These are phyloP conservation scores for Phyto melanocephala DNA, from an alignment of 2,888 invertebrate species.

Conservation along the genomic window DNA sequence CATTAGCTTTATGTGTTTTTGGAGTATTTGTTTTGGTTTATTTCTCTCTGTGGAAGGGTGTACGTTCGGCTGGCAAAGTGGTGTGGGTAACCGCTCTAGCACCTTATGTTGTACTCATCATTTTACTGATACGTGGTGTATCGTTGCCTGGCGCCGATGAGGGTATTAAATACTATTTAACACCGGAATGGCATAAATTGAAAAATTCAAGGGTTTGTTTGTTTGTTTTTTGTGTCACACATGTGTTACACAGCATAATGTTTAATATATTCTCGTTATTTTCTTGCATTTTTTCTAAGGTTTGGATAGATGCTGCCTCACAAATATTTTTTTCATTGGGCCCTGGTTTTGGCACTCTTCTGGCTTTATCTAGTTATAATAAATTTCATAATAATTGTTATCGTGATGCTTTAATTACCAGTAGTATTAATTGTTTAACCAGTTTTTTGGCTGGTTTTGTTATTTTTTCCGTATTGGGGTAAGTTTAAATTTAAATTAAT, in stretches of 20 bases:
- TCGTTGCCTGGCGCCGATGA: slow-evolving; percentile 91
- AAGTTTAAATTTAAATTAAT: slow-evolving; percentile 66
- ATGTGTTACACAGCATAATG: neutral
- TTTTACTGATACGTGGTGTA: slow-evolving; percentile 89
- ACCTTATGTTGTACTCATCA: slow-evolving; percentile 93
- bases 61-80: slow-evolving; percentile 94
- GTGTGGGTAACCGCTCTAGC: slow-evolving; percentile 97
- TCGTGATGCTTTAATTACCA: slow-evolving; percentile 93
- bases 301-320: slow-evolving; percentile 96
- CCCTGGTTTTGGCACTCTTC: slow-evolving; percentile 93
- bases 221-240: neutral
- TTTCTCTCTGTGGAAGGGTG: slow-evolving; percentile 98
- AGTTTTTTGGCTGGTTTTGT: slow-evolving; percentile 96
- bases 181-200: slow-evolving; percentile 92
- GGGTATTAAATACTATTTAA: slow-evolving; percentile 92
- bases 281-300: slow-evolving; percentile 79
- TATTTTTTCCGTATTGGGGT: slow-evolving; percentile 94
- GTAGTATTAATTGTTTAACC: slow-evolving; percentile 93
- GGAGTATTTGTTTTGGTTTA: slow-evolving; percentile 95
- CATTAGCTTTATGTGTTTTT: slow-evolving; percentile 92
- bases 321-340: slow-evolving; percentile 96
- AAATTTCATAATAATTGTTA: slow-evolving; percentile 95
- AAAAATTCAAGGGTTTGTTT: slow-evolving; percentile 84
- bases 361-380: slow-evolving; percentile 95
- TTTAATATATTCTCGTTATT: neutral